These are phyloP conservation scores for Adineta ricciae DNA, from an alignment of 2,888 invertebrate genomes.

Conservation along the genomic window DNA sequence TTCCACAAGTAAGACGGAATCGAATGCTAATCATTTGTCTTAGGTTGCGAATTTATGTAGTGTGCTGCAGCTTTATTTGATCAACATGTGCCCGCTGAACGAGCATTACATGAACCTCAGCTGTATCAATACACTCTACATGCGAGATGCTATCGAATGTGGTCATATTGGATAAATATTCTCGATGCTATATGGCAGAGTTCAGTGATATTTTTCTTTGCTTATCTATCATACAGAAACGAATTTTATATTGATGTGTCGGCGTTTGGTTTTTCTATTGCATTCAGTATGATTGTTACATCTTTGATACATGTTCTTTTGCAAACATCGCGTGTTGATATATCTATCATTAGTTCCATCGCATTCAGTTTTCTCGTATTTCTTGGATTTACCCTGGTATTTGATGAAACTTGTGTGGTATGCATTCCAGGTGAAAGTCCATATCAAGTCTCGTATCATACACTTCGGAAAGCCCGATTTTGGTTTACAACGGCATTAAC, in stretches of 20 bases:
- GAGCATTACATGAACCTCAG: neutral
- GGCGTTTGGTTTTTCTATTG: neutral
- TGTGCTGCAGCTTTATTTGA: conserved; percentile 3
- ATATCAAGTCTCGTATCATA: too few species aligned
- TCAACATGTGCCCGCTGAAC: neutral
- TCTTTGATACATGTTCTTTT: too few species aligned
- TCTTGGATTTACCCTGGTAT: too few species aligned
- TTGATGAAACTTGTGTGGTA: too few species aligned
- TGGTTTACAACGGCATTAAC: too few species aligned
- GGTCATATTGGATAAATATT: conserved; percentile 80
- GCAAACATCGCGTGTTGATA: too few species aligned
- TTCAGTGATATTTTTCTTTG: conserved; percentile 74
- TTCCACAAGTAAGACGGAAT: neutral
- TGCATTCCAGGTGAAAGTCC: too few species aligned
- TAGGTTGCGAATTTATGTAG: too few species aligned
- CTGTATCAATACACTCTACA: conserved; percentile 47
- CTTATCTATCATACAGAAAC: conserved; percentile 52
- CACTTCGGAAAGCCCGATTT: too few species aligned
- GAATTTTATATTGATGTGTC: neutral
- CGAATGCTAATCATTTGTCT: too few species aligned
- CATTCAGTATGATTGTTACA: neutral
- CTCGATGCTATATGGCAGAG: conserved; percentile 82
- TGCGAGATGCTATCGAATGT: conserved; percentile 60
- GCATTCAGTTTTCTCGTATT: too few species aligned
- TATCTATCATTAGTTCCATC: too few species aligned